Conservation (phyloP, 1,140 invertebrate species). For the Delia radicum region DNA sequence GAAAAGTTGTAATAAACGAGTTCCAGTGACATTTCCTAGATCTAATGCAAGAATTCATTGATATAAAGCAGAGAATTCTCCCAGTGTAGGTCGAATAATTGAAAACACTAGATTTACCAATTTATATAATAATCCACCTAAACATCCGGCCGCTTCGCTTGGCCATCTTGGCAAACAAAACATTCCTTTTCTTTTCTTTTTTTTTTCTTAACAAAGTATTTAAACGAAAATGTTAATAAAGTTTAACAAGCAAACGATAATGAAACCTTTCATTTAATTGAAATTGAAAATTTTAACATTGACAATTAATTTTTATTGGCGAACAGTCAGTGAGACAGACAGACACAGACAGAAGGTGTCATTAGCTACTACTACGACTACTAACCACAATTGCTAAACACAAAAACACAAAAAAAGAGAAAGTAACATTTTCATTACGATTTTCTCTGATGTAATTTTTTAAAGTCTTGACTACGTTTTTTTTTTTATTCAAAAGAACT, state of each 20-base stretch:
- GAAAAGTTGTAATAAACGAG: too few relatives aligned
- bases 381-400: neutral
- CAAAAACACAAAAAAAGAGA: neutral
- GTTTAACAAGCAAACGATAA: too few relatives aligned
- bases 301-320: neutral
- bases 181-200: too few relatives aligned
- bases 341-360: neutral
- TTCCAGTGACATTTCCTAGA: too few relatives aligned
- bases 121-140: too few relatives aligned
- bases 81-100: too few relatives aligned
- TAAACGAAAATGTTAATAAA: neutral
- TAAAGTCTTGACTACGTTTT: neutral
- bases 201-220: too few relatives aligned
- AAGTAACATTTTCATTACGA: neutral
- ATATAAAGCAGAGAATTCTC: too few relatives aligned
- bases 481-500: neutral
- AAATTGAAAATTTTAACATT: neutral
- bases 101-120: too few relatives aligned
- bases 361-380: neutral
- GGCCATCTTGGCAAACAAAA: too few relatives aligned
- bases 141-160: too few relatives aligned
- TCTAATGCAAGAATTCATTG: too few relatives aligned
- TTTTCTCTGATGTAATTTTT: neutral
- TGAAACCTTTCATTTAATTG: neutral
- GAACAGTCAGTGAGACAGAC: neutral